These are phyloP conservation scores for Centruroides sculpturatus DNA, from an alignment of 1,140 invertebrate species.

Conservation along the genomic window DNA sequence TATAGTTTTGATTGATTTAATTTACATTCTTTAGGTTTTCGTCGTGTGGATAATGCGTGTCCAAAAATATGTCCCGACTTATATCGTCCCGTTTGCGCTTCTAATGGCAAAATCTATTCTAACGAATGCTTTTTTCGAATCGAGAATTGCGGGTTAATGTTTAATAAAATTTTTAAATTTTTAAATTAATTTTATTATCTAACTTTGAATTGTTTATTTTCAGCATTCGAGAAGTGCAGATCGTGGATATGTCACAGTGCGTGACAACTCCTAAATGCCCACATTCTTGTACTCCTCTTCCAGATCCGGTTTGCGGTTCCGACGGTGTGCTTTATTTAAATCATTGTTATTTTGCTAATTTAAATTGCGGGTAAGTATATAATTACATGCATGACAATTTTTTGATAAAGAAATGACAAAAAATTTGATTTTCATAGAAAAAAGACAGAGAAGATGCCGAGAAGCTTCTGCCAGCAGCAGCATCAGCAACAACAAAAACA, in stretches of 20 bases:
- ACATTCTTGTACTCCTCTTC: slow-evolving; percentile 71
- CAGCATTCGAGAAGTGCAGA: not conserved
- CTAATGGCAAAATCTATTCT: not conserved
- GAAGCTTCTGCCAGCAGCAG: no score
- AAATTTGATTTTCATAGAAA: not conserved
- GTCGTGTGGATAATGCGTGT: not conserved
- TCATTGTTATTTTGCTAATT: slow-evolving; percentile 79
- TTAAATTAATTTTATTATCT: not conserved
- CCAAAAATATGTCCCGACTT: not conserved
- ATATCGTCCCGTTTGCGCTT: not conserved
- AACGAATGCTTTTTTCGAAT: not conserved
- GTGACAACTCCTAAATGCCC: slow-evolving; percentile 74
- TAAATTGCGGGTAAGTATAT: slow-evolving; percentile 67
- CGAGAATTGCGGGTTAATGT: not conserved
- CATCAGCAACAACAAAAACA: no score
- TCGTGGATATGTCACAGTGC: slow-evolving; percentile 39
- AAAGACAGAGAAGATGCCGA: no score
- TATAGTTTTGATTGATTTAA: no score
- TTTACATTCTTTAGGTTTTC: no score
- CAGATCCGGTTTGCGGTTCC: slow-evolving; percentile 80
- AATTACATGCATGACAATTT: no score
- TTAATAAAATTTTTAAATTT: not conserved
- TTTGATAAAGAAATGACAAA: no score
- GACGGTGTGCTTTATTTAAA: slow-evolving; percentile 82
- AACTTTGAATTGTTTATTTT: not conserved